A percentile compares a stretch with the other conserved stretches of the same genome.
Conservation (phyloP, 2,797 vertebrate genomes). For the Rhinatrema bivittatum region DNA sequence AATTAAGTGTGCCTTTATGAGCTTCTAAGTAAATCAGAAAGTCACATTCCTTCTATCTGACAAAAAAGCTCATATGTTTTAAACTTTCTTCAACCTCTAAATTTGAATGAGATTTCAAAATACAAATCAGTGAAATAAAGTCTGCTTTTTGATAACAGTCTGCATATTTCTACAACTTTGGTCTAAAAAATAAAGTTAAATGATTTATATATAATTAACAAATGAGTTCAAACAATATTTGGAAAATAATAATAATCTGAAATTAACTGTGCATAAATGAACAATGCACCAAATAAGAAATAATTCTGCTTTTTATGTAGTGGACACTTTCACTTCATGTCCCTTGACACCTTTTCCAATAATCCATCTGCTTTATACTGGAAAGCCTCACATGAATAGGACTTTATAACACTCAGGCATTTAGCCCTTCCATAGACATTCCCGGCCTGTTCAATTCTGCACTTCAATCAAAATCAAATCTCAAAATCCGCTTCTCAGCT, state of each 20-base stretch:
- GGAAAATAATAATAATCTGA: no score
- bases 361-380: constrained; percentile 69
- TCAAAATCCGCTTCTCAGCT: constrained; percentile 73
- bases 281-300: no score
- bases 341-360: constrained; percentile 66
- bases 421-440: constrained; percentile 70
- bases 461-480: constrained; percentile 78
- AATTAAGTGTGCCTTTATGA: constrained; percentile 25
- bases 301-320: constrained; percentile 46
- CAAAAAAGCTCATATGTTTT: constrained; percentile 24
- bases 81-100: constrained; percentile 8
- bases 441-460: constrained; percentile 67
- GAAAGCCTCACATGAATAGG: constrained; percentile 73
- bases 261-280: no score
- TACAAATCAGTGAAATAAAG: no score
- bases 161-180: no score
- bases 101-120: no score
- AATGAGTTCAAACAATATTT: no score
- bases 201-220: no score
- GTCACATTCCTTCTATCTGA: no score
- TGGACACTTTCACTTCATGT: constrained; percentile 59
- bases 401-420: constrained; percentile 68
- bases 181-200: no score
- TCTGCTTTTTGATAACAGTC: no score
- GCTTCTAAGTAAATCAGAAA: constrained; percentile 35